A percentile compares a stretch with the other conserved stretches of the same genome.
phyloP scores from a whole-genome alignment of 2,797 vertebrate species.

The Sternotherus odoratus region DNA sequence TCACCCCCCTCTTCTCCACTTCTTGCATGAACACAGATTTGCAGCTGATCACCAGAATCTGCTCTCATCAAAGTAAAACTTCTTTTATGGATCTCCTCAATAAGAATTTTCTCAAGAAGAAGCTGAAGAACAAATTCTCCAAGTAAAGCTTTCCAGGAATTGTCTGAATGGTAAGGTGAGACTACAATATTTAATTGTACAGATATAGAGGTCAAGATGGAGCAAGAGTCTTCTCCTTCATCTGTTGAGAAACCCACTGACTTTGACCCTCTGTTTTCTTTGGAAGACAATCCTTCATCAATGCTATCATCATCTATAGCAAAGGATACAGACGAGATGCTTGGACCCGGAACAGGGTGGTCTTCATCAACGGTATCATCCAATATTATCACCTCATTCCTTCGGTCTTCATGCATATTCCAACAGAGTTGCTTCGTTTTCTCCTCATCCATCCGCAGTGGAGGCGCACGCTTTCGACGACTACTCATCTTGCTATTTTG shows the following conservation, averaged over 20 bases:
- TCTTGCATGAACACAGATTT: slow-evolving; percentile 81
- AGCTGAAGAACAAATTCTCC: slow-evolving; percentile 88
- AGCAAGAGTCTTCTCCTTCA: slow-evolving; percentile 74
- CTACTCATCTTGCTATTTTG: slow-evolving; percentile 86
- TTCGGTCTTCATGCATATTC: slow-evolving; percentile 95
- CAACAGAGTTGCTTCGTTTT: slow-evolving; percentile 89
- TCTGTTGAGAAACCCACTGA: slow-evolving; percentile 48
- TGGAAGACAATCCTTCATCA: slow-evolving; percentile 60
- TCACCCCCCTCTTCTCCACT: slow-evolving; percentile 70
- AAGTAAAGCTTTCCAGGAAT: slow-evolving; percentile 88
- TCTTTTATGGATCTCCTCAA: slow-evolving; percentile 71
- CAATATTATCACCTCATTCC: slow-evolving; percentile 64
- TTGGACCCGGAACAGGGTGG: slow-evolving; percentile 56
- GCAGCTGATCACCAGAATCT: slow-evolving; percentile 79
- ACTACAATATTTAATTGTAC: slow-evolving; percentile 83
- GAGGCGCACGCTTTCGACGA: slow-evolving; percentile 90
- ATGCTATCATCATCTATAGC: slow-evolving; percentile 62
- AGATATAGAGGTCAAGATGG: slow-evolving; percentile 65
- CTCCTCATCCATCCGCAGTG: slow-evolving; percentile 90
- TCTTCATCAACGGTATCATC: slow-evolving; percentile 65
- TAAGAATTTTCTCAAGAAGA: slow-evolving; percentile 70
- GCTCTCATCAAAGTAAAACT: slow-evolving; percentile 84
- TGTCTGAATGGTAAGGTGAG: slow-evolving; percentile 70
- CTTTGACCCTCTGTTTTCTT: slow-evolving; percentile 41
- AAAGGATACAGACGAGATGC: slow-evolving; percentile 63